Percentiles rank a stretch among this genome's conserved stretches.
Conservation (phyloP, 2,113 vertebrate genomes). For the Phaethon lepturus region DNA sequence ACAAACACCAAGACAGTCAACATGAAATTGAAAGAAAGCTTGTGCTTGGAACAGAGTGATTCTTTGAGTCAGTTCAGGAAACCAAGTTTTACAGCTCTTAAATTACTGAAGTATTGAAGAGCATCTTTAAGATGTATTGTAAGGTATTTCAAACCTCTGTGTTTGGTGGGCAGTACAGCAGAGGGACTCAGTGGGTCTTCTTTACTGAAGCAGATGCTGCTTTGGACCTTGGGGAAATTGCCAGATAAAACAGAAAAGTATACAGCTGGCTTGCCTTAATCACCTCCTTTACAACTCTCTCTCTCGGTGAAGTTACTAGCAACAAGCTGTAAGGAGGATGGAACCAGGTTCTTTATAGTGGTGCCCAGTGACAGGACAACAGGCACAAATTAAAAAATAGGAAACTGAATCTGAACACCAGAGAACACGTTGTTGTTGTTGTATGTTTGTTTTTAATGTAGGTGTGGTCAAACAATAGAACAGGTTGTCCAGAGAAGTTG, state of each 20-base stretch:
- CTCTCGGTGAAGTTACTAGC: neutral
- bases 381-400: neutral
- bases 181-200: too few relatives aligned
- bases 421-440: neutral
- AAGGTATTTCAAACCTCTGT: neutral
- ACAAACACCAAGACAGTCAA: constrained; percentile 49
- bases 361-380: neutral
- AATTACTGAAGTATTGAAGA: constrained; percentile 3
- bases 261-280: neutral
- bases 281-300: neutral
- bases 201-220: neutral
- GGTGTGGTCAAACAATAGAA: neutral
- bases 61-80: constrained; percentile 39
- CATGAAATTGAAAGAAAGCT: constrained; percentile 42
- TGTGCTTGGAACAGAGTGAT: neutral
- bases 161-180: neutral
- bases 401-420: neutral
- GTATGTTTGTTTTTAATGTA: neutral
- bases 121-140: neutral
- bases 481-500: neutral
- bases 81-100: constrained; percentile 6
- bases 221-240: neutral
- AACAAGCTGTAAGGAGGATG: neutral
- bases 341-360: neutral
- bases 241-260: neutral